Base-by-base conservation (phyloP, 2,113 vertebrate genomes). In the Fukomys damarensis region DNA sequence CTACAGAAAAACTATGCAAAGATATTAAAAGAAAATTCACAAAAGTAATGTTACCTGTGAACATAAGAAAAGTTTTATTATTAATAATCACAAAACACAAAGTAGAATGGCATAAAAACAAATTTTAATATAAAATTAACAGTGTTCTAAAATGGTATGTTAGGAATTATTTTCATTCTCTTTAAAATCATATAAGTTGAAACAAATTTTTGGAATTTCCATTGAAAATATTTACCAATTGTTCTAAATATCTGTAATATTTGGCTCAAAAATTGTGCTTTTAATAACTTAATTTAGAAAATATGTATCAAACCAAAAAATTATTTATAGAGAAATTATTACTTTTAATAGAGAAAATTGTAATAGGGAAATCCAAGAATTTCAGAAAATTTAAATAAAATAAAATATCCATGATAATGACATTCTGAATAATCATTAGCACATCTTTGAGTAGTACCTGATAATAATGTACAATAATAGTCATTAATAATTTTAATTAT, bases 241-340 rank as follows among this genome's bases (percentile, higher is more conserved):
- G 10, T 20, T 90, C 38, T 59, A 86, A 89, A 56, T 68, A 54
- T 30, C 4, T 92, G 58, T 77, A 94, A 80, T 68, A 58, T 86
- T 95, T 93, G 49, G 56, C n/a, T 92, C 8, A 90, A 13, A 32
- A 94, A 52, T 89, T 89, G 28, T 93, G n/a, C 65, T 92, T 96
- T 38, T 10, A 52, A 86, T 89, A 77, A 54, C 17, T 14, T 58
- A 81, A 54, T 22, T 14, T 58, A 81, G n/a, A 82, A 86, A 84
- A 72, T 24, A 76, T 16, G 74, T 20, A 88, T 19, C 22, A 70
- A n/a, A 59, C 2, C 2, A 20, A 61, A 43, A 81, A 95, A 1
- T 63, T 93, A 89, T 35, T 96, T 87, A 74, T 61, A 46, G 32
- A 59, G 5, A 86, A 16, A 88, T 32, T 63, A 20, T 61, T 59